These are phyloP conservation scores for Eumerus sabulonum DNA, from an alignment of 2,888 invertebrate species.

Conservation along the genomic window DNA sequence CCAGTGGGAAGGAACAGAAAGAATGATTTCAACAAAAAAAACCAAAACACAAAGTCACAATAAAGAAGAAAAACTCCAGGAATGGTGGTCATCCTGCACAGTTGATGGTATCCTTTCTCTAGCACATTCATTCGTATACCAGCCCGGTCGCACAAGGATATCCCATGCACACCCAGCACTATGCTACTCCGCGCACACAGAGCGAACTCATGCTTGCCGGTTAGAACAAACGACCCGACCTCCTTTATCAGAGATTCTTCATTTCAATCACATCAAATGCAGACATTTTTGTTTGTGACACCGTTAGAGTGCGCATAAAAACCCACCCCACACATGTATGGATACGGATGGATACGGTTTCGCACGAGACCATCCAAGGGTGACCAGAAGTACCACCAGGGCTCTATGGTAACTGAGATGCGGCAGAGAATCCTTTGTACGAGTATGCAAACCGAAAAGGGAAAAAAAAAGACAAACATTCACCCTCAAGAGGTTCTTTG, in stretches of 20 bases:
- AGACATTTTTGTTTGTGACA: conserved; percentile 72
- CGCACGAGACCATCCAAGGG: conserved; percentile 2
- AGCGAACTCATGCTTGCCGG: conserved; percentile 46
- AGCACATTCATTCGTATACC: conserved; percentile 64
- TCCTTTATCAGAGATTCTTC: conserved; percentile 72
- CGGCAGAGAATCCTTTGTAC: conserved; percentile 27
- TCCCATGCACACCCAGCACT: conserved; percentile 37
- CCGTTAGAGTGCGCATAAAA: conserved; percentile 55
- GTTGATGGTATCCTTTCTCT: conserved; percentile 61
- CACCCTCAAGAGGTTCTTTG: conserved; percentile 23
- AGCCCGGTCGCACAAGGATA: conserved; percentile 53
- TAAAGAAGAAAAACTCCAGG: conserved; percentile 30
- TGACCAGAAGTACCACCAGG: neutral
- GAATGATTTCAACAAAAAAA: neutral
- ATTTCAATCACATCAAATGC: conserved; percentile 72
- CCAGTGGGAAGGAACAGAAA: conserved; percentile 49
- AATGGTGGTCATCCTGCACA: conserved; percentile 37
- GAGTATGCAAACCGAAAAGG: no score
- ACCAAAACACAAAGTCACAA: no score
- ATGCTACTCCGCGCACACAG: conserved; percentile 47
- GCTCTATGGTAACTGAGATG: conserved; percentile 26
- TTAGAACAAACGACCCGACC: conserved; percentile 71
- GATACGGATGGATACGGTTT: conserved; percentile 16
- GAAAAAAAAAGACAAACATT: conserved; percentile 23
- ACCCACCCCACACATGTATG: conserved; percentile 35